Evolutionary conservation across 2,797 vertebrate species (phyloP).

Genomic region (Holocentrus rufus): DNA sequence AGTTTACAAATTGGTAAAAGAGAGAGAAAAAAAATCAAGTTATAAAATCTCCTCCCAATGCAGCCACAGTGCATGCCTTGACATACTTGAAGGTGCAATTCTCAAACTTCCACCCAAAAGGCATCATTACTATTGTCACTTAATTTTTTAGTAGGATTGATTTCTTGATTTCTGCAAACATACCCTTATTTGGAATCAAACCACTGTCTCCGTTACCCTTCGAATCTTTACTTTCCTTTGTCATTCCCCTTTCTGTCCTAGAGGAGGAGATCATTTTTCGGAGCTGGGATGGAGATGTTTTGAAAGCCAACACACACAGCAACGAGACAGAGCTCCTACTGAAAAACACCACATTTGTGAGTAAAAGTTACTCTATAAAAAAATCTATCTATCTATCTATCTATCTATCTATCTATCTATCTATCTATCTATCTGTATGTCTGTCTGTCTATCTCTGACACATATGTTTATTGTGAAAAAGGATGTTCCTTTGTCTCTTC

Average conservation of each 20-base stretch:
- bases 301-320: slow-evolving; percentile 63
- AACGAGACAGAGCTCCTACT: slow-evolving; percentile 76
- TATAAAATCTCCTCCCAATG: not conserved
- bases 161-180: too few relatives aligned
- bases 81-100: too few relatives aligned
- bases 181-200: too few relatives aligned
- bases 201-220: not conserved
- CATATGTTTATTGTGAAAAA: too few relatives aligned
- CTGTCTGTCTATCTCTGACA: too few relatives aligned
- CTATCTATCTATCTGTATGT: too few relatives aligned
- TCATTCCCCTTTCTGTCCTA: slow-evolving; percentile 41
- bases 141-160: too few relatives aligned
- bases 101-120: too few relatives aligned
- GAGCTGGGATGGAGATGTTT: slow-evolving; percentile 76
- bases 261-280: slow-evolving; percentile 74
- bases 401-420: too few relatives aligned
- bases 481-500: slow-evolving; percentile 24
- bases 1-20: not conserved
- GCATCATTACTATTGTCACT: too few relatives aligned
- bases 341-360: slow-evolving; percentile 82
- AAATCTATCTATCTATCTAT: too few relatives aligned
- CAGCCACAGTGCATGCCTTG: too few relatives aligned
- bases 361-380: slow-evolving; percentile 28
- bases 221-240: not conserved
- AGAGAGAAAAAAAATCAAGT: not conserved